Conservation (phyloP, 1,140 invertebrate species). For the Drosophila bifasciata region DNA sequence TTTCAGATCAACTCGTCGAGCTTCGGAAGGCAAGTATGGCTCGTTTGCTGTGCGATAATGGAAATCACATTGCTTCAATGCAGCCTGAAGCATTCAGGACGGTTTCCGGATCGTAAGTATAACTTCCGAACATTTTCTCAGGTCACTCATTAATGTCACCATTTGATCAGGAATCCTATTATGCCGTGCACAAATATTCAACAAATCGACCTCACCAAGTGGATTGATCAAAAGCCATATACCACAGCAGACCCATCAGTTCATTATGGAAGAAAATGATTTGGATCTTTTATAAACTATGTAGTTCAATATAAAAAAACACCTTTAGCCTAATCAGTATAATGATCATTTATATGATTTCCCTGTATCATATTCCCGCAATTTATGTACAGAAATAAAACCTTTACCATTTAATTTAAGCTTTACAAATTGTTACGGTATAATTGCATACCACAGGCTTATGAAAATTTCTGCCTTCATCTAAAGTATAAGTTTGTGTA, state of each 20-base stretch:
- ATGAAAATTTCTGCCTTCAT: no score
- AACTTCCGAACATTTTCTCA: no score
- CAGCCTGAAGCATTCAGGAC: constrained; percentile 88
- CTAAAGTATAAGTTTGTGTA: no score
- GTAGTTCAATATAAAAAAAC: constrained; percentile 74
- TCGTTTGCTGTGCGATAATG: constrained; percentile 94
- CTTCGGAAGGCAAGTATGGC: constrained; percentile 93
- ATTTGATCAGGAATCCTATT: constrained; percentile 88
- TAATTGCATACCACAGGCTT: no score
- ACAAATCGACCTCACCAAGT: constrained; percentile 87
- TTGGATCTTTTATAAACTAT: constrained; percentile 61
- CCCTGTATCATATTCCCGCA: constrained; percentile 67
- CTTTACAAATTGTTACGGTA: neutral
- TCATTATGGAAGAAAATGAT: constrained; percentile 68
- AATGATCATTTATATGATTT: constrained; percentile 49
- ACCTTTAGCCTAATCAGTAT: constrained; percentile 71
- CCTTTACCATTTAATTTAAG: constrained; percentile 41
- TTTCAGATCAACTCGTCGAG: constrained; percentile 91
- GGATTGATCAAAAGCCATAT: constrained; percentile 84
- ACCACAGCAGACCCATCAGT: constrained; percentile 47
- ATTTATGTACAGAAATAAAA: constrained; percentile 68
- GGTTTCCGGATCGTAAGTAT: constrained; percentile 86
- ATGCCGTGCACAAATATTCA: constrained; percentile 88
- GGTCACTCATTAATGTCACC: neutral
- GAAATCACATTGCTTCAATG: constrained; percentile 89